Conservation (phyloP, 2,888 invertebrate species). For the Onchidella celtica region DNA sequence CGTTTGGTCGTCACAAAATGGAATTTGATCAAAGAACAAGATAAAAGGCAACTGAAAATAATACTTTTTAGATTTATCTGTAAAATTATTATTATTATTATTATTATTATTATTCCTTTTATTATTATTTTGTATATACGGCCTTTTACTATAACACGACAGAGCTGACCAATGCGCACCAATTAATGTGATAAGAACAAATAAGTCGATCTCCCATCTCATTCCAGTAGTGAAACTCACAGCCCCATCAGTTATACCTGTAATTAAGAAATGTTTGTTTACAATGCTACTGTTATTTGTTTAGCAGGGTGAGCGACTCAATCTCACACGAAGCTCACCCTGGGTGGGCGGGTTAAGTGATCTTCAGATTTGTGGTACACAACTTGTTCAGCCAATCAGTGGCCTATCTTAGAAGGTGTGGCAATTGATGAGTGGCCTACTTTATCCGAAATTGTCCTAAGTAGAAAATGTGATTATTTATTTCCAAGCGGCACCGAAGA, state of each 20-base stretch:
- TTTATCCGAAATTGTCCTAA: no score
- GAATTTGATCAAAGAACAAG: no score
- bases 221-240: not conserved
- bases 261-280: conserved; percentile 1
- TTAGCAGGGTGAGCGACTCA: not conserved
- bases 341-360: conserved; percentile 10
- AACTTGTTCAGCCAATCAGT: not conserved
- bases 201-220: not conserved
- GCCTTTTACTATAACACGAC: no score
- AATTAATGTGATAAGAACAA: not conserved
- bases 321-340: not conserved
- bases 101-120: no score
- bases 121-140: no score
- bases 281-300: not conserved
- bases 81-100: no score
- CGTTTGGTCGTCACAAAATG: no score
- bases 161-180: not conserved
- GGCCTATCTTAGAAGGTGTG: not conserved
- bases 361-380: not conserved
- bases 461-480: no score
- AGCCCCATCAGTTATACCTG: no score
- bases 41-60: no score
- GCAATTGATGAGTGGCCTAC: not conserved
- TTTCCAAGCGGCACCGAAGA: no score
- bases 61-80: no score